Evolutionary conservation across 2,888 invertebrate species (phyloP).

Genomic region (Hirtodrosophila alboralis): DNA sequence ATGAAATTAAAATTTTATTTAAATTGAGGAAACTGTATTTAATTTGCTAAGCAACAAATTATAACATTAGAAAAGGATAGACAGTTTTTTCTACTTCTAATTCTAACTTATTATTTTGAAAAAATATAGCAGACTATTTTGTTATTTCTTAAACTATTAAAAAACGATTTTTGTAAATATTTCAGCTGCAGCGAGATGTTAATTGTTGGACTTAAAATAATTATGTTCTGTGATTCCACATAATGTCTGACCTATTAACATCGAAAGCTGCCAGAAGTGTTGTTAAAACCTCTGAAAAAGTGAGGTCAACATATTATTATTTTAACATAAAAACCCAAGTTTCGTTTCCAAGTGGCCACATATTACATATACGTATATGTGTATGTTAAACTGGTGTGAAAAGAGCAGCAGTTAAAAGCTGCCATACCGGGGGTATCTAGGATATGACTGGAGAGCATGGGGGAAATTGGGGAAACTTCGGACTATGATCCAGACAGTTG

Average conservation of each 20-base stretch:
- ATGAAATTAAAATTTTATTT: too few species aligned
- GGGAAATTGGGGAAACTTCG: background rate
- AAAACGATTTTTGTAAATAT: too few species aligned
- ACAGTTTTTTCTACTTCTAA: too few species aligned
- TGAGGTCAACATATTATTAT: constrained; percentile 21
- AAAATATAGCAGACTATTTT: too few species aligned
- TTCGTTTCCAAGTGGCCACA: constrained; percentile 30
- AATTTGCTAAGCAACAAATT: too few species aligned
- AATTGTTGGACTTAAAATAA: background rate
- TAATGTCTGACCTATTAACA: constrained; percentile 21
- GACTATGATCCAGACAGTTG: constrained; percentile 44
- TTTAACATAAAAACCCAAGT: constrained; percentile 20
- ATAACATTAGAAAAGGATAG: too few species aligned
- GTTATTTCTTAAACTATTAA: too few species aligned
- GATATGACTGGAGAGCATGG: too few species aligned
- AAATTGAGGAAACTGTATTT: too few species aligned
- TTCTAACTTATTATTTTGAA: too few species aligned
- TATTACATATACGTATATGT: background rate
- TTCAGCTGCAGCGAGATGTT: too few species aligned
- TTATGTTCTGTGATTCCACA: background rate
- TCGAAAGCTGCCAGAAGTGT: constrained; percentile 23
- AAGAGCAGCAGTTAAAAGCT: background rate
- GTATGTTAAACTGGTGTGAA: constrained; percentile 6
- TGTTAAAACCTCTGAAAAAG: constrained; percentile 17
- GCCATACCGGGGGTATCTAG: too few species aligned